Percentiles rank a stretch among this genome's conserved stretches.
These are phyloP conservation scores for Cyphomyrus plagiostoma DNA, from an alignment of 2,113 vertebrate genomes.

Conservation along the genomic window DNA sequence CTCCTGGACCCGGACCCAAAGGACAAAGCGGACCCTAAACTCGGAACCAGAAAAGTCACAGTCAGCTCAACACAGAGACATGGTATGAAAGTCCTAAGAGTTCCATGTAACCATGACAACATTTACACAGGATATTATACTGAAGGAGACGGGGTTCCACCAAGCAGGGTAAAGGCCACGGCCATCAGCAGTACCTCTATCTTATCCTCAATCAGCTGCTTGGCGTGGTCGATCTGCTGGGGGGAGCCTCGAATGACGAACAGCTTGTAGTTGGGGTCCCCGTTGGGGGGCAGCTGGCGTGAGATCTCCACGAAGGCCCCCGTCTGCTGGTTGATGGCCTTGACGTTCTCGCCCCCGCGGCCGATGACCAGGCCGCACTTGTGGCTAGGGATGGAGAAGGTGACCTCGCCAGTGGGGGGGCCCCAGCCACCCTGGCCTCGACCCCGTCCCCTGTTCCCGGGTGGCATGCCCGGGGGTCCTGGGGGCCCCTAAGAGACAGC, in stretches of 20 bases:
- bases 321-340: conserved; percentile 87
- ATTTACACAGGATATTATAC: background rate
- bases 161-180: background rate
- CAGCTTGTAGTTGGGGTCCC: conserved; percentile 88
- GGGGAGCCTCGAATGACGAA: conserved; percentile 84
- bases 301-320: conserved; percentile 91
- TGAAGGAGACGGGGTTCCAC: background rate
- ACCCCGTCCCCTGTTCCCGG: conserved; percentile 74
- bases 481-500: conserved; percentile 60
- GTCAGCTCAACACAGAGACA: background rate
- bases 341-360: conserved; percentile 85
- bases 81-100: background rate
- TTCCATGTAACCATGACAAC: background rate
- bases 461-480: conserved; percentile 74
- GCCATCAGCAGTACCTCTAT: conserved; percentile 67
- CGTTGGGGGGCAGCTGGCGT: conserved; percentile 78
- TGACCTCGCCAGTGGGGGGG: conserved; percentile 80
- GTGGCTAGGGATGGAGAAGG: conserved; percentile 84
- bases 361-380: conserved; percentile 89
- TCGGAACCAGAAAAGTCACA: background rate
- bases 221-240: conserved; percentile 87
- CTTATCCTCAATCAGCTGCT: conserved; percentile 89
- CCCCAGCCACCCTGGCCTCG: conserved; percentile 80
- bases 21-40: conserved; percentile 78
- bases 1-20: conserved; percentile 67